Evolutionary conservation across 2,888 invertebrate species (phyloP).

Genomic region (Aphodius granarius): DNA sequence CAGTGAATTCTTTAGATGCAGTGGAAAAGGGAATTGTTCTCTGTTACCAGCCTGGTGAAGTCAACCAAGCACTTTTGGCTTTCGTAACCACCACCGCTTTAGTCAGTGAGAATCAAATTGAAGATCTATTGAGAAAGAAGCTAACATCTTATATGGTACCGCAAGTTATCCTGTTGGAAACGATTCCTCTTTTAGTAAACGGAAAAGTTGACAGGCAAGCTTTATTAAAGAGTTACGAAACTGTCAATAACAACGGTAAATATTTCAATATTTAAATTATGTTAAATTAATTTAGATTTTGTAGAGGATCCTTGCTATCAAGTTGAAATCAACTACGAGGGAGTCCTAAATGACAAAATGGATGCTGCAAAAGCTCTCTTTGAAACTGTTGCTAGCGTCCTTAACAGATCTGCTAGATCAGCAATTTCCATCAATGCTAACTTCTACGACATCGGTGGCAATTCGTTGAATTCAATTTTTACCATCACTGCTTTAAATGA

Average conservation of each 20-base stretch:
- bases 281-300: not conserved
- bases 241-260: conserved; percentile 68
- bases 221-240: conserved; percentile 73
- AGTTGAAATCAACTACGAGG: conserved; percentile 68
- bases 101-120: conserved; percentile 62
- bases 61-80: conserved; percentile 71
- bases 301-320: conserved; percentile 58
- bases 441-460: conserved; percentile 85
- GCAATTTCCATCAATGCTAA: conserved; percentile 67
- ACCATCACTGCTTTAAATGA: conserved; percentile 78
- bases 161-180: conserved; percentile 71
- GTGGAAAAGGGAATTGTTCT: conserved; percentile 79
- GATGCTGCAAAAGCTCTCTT: conserved; percentile 70
- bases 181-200: conserved; percentile 79
- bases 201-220: conserved; percentile 85
- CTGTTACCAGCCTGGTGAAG: conserved; percentile 75
- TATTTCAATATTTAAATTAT: not conserved
- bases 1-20: conserved; percentile 63
- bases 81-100: conserved; percentile 58
- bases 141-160: conserved; percentile 81
- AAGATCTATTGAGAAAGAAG: conserved; percentile 63
- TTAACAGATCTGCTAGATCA: conserved; percentile 66
- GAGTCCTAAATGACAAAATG: conserved; percentile 61
- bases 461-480: conserved; percentile 82
- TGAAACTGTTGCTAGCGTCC: conserved; percentile 72